A percentile compares a stretch with the other conserved stretches of the same genome.
Evolutionary conservation across 2,797 vertebrate genomes (phyloP).

Genomic region (Pagetopsis macropterus): DNA sequence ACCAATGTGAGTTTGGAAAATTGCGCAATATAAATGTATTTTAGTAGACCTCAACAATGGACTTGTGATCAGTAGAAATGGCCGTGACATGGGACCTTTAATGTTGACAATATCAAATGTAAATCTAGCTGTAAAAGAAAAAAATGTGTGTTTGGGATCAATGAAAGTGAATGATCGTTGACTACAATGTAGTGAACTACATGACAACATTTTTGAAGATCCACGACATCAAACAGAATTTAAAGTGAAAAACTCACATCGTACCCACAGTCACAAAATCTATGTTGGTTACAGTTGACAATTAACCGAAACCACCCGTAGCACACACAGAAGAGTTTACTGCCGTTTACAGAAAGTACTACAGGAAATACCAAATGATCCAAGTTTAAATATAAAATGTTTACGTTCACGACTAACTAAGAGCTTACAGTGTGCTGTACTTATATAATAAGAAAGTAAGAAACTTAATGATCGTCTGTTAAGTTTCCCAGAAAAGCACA

Average conservation of each 20-base stretch:
- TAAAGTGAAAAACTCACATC: slow-evolving; percentile 19
- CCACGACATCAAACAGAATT: slow-evolving; percentile 15
- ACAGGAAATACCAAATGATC: slow-evolving; percentile 26
- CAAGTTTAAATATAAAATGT: not conserved
- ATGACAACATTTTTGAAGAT: not conserved
- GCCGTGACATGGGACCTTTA: too few species aligned
- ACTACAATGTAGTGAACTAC: not conserved
- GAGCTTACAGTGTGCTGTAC: not conserved
- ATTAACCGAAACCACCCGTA: too few species aligned
- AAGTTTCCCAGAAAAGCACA: slow-evolving; percentile 5
- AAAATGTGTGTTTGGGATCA: not conserved
- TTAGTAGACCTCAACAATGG: too few species aligned
- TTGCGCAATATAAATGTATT: too few species aligned
- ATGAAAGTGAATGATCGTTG: not conserved
- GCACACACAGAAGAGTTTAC: slow-evolving; percentile 6
- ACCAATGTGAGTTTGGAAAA: too few species aligned
- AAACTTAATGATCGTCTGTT: not conserved
- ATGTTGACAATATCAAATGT: not conserved
- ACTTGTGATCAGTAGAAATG: too few species aligned
- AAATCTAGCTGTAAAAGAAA: not conserved
- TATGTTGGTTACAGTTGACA: too few species aligned
- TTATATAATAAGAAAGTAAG: not conserved
- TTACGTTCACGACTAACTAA: slow-evolving; percentile 9
- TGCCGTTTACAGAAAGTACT: slow-evolving; percentile 4
- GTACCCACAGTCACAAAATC: not conserved